Conservation (phyloP, 2,797 vertebrate genomes). For the Alfaro cultratus region DNA sequence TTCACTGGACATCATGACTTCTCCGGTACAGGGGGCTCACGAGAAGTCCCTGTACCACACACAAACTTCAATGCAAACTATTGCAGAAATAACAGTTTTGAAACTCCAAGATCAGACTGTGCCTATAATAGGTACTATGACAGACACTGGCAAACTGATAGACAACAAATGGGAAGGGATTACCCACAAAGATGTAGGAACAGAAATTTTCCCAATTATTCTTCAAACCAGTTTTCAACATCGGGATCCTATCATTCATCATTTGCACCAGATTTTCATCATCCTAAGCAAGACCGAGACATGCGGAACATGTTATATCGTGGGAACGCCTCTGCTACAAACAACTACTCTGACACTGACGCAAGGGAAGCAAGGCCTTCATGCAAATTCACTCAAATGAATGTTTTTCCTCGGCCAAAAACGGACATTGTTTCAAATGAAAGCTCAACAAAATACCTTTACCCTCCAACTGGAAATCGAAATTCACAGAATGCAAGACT, state of each 20-base stretch:
- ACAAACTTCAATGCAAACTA: slow-evolving; percentile 59
- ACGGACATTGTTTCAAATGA: slow-evolving; percentile 35
- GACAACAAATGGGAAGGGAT: slow-evolving; percentile 57
- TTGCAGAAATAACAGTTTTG: slow-evolving; percentile 49
- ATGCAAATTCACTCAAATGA: slow-evolving; percentile 63
- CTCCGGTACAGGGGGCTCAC: slow-evolving; percentile 47
- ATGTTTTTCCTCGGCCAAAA: slow-evolving; percentile 45
- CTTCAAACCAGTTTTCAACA: slow-evolving; percentile 47
- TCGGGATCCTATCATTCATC: slow-evolving; percentile 55
- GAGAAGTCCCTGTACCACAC: slow-evolving; percentile 54
- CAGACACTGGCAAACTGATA: slow-evolving; percentile 62
- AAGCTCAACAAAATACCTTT: slow-evolving; percentile 55
- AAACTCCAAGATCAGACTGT: slow-evolving; percentile 63
- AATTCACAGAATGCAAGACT: slow-evolving; percentile 27
- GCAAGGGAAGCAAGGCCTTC: slow-evolving; percentile 57
- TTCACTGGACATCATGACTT: slow-evolving; percentile 67
- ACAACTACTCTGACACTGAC: slow-evolving; percentile 76
- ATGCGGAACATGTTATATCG: slow-evolving; percentile 62
- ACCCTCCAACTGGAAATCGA: slow-evolving; percentile 32
- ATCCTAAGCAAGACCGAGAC: slow-evolving; percentile 67
- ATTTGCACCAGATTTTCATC: slow-evolving; percentile 60
- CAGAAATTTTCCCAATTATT: slow-evolving; percentile 48
- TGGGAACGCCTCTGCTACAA: slow-evolving; percentile 78
- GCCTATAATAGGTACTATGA: slow-evolving; percentile 66
- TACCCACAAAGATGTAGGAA: slow-evolving; percentile 54